Percentiles rank a stretch among this genome's conserved stretches.
These are phyloP conservation scores for Asteroscopus sphinx DNA, from an alignment of 2,888 invertebrate genomes.

Conservation along the genomic window DNA sequence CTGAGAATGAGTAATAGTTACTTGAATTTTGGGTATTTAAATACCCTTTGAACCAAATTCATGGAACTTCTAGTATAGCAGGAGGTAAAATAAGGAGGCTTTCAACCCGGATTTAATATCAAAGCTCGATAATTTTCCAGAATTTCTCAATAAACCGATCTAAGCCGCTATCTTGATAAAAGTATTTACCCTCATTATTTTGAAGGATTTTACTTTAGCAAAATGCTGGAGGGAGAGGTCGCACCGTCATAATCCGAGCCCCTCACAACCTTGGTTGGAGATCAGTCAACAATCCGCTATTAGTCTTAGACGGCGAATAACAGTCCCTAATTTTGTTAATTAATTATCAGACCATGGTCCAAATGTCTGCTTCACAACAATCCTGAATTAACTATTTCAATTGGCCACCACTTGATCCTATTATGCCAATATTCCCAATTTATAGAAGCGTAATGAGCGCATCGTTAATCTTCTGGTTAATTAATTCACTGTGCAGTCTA, in stretches of 20 bases:
- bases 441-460: conserved; percentile 28
- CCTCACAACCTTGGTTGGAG: background rate
- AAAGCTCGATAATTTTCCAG: conserved; percentile 28
- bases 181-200: conserved; percentile 8
- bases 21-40: conserved; percentile 14
- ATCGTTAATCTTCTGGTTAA: conserved; percentile 39
- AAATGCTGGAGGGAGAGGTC: background rate
- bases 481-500: conserved; percentile 22
- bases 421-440: conserved; percentile 61
- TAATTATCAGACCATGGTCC: conserved; percentile 17
- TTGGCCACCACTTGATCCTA: conserved; percentile 71
- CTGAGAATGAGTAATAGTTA: conserved; percentile 8
- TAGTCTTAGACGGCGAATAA: conserved; percentile 4
- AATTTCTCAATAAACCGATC: conserved; percentile 23
- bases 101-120: conserved; percentile 22
- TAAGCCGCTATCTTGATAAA: conserved; percentile 17
- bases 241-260: conserved; percentile 3
- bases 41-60: conserved; percentile 24
- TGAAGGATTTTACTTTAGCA: conserved; percentile 2
- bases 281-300: conserved; percentile 4
- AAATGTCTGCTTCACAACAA: conserved; percentile 24
- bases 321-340: conserved; percentile 20
- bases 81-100: conserved; percentile 5
- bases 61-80: conserved; percentile 15
- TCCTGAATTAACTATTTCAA: conserved; percentile 63